These are phyloP conservation scores for Oreonectes daqikongensis DNA, from an alignment of 2,797 vertebrate species.

Conservation along the genomic window DNA sequence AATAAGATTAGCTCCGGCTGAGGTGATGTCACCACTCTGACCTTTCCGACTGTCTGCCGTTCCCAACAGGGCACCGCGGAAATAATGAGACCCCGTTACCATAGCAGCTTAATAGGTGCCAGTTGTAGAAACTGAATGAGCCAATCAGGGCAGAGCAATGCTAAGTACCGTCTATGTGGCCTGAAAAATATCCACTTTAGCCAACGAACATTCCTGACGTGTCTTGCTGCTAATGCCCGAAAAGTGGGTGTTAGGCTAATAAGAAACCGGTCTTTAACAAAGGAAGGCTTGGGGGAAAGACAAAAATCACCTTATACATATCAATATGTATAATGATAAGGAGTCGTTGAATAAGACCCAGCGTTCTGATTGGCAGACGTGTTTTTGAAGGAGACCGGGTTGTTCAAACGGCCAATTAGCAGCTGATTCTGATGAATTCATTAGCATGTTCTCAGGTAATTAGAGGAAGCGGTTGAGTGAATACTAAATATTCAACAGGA, in stretches of 20 bases:
- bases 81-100: constrained; percentile 60
- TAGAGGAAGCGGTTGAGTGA: constrained; percentile 67
- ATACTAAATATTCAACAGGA: constrained; percentile 72
- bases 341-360: constrained; percentile 25
- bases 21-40: constrained; percentile 59
- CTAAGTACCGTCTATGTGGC: constrained; percentile 36
- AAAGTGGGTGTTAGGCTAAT: constrained; percentile 45
- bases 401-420: constrained; percentile 70
- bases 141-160: constrained; percentile 50
- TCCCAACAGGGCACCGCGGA: constrained; percentile 52
- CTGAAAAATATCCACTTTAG: constrained; percentile 49
- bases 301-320: constrained; percentile 24
- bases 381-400: constrained; percentile 49
- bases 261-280: constrained; percentile 40
- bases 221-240: constrained; percentile 38
- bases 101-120: constrained; percentile 58
- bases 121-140: constrained; percentile 53
- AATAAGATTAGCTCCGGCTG: constrained; percentile 57
- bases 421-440: constrained; percentile 69
- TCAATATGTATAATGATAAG: constrained; percentile 46
- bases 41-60: constrained; percentile 55
- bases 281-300: background rate
- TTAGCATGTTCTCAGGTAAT: constrained; percentile 71
- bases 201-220: constrained; percentile 47
- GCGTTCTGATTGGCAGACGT: constrained; percentile 55